Conservation (phyloP, 2,888 invertebrate genomes). For the Erebia ligea region DNA sequence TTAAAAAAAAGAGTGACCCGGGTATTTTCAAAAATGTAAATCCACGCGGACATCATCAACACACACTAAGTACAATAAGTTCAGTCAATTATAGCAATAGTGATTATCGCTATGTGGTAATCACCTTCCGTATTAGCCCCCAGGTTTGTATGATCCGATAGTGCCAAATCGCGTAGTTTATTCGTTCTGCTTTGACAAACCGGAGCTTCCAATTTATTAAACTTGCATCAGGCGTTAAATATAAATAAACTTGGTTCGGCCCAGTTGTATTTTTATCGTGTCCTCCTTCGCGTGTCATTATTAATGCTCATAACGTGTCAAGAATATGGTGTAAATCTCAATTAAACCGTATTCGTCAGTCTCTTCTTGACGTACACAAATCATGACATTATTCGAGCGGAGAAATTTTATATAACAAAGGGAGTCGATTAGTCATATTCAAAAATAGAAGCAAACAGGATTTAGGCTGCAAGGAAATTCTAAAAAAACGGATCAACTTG, state of each 20-base stretch:
- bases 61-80: no score
- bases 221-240: background rate
- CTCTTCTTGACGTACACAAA: background rate
- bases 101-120: background rate
- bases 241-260: constrained; percentile 1
- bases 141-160: constrained; percentile 45
- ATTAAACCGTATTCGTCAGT: background rate
- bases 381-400: background rate
- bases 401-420: background rate
- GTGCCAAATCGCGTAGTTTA: constrained; percentile 46
- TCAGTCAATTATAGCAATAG: background rate
- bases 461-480: no score
- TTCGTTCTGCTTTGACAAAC: constrained; percentile 44
- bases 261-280: constrained; percentile 1
- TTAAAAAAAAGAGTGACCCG: no score
- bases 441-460: background rate
- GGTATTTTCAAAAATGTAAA: no score
- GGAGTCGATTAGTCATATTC: background rate
- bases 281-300: background rate
- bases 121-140: background rate
- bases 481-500: no score
- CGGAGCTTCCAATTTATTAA: constrained; percentile 24
- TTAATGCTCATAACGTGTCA: background rate
- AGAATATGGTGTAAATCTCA: background rate
- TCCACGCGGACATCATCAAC: no score